These are phyloP conservation scores for Pseudochaenichthys georgianus DNA, from an alignment of 2,797 vertebrate genomes.

Conservation along the genomic window DNA sequence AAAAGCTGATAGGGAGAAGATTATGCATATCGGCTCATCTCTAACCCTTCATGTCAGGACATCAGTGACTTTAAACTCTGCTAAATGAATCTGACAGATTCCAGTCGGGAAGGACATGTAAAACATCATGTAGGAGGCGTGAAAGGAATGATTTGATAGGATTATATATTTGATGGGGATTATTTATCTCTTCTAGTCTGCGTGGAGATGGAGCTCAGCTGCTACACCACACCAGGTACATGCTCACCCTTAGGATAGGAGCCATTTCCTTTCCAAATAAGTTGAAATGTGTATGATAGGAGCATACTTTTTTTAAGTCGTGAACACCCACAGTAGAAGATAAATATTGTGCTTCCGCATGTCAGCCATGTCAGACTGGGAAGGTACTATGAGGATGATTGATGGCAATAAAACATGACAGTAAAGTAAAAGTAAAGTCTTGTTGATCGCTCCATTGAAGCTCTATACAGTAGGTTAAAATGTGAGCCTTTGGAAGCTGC, in stretches of 20 bases:
- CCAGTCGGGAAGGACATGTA: conserved; percentile 30
- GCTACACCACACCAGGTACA: conserved; percentile 31
- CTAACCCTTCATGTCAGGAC: conserved; percentile 19
- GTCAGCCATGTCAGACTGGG: conserved; percentile 8
- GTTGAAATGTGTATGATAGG: conserved; percentile 26
- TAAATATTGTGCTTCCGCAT: conserved; percentile 9
- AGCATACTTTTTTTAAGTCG: conserved; percentile 11
- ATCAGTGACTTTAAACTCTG: conserved; percentile 48
- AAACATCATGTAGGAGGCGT: conserved; percentile 42
- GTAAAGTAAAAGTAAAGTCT: conserved; percentile 10
- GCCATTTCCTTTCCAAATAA: conserved; percentile 18
- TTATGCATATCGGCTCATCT: conserved; percentile 41
- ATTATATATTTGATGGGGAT: conserved; percentile 70
- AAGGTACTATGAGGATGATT: conserved; percentile 24
- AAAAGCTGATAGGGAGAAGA: conserved; percentile 41
- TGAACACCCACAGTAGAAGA: background rate
- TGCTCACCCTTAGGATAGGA: conserved; percentile 23
- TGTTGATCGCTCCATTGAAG: conserved; percentile 13
- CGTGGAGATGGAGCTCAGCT: conserved; percentile 49
- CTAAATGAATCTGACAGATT: conserved; percentile 63
- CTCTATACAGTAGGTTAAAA: background rate
- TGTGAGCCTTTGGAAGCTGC: conserved; percentile 22
- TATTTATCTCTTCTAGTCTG: conserved; percentile 58
- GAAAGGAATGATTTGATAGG: conserved; percentile 61
- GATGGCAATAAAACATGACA: conserved; percentile 29